Conservation (phyloP, 2,888 invertebrate genomes). For the Drosophila hamatofila region DNA sequence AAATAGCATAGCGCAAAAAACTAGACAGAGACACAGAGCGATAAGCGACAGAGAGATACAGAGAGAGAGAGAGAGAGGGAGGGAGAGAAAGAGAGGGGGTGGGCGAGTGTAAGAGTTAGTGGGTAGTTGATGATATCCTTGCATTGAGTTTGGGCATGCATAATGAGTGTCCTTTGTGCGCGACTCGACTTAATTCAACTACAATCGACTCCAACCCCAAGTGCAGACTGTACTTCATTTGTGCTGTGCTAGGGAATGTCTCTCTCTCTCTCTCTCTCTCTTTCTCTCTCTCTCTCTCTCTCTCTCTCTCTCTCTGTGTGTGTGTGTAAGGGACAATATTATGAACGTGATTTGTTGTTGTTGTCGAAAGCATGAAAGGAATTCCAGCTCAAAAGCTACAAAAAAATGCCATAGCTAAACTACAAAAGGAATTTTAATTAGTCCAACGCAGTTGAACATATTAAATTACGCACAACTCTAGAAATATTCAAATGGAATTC, state of each 20-base stretch:
- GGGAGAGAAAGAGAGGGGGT: neutral
- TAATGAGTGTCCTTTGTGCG: conserved; percentile 73
- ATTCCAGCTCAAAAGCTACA: conserved; percentile 27
- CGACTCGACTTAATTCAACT: conserved; percentile 42
- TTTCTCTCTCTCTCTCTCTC: neutral
- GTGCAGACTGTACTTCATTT: conserved; percentile 49
- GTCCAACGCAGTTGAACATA: conserved; percentile 3
- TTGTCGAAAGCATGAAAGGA: conserved; percentile 24
- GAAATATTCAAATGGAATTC: neutral
- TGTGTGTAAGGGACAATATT: conserved; percentile 17
- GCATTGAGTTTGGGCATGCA: conserved; percentile 45
- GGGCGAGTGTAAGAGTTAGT: neutral
- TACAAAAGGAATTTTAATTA: conserved; percentile 49
- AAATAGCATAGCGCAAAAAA: conserved; percentile 31
- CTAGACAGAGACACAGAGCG: conserved; percentile 14
- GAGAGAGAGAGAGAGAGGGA: neutral
- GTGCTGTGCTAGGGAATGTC: conserved; percentile 36
- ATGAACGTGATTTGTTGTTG: conserved; percentile 46
- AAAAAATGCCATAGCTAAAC: conserved; percentile 7
- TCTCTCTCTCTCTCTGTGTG: neutral
- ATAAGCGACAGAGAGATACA: neutral
- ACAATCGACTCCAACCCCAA: conserved; percentile 22
- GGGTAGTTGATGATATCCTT: conserved; percentile 2
- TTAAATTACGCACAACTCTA: neutral
- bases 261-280: neutral